These are phyloP conservation scores for Lethrus apterus DNA, from an alignment of 1,140 invertebrate genomes.

Conservation along the genomic window DNA sequence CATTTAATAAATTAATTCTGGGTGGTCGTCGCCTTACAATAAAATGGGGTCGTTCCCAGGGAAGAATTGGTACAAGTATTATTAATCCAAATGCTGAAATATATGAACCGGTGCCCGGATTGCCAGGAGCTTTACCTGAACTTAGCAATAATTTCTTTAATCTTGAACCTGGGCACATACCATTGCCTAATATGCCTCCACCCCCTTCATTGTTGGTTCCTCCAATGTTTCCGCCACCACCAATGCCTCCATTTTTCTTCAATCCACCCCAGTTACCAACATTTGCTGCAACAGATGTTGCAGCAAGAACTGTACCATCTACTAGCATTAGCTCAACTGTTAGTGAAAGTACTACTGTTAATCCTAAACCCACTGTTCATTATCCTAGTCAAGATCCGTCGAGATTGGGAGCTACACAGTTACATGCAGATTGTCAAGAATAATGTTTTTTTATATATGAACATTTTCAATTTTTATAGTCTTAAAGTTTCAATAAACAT, in stretches of 20 bases:
- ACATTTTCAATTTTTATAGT: too few species aligned
- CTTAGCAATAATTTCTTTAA: constrained; percentile 79
- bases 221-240: constrained; percentile 40
- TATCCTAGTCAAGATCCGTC: constrained; percentile 94
- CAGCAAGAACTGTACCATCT: constrained; percentile 35
- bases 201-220: constrained; percentile 52
- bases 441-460: too few species aligned
- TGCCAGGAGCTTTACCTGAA: constrained; percentile 71
- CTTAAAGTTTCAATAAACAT: too few species aligned
- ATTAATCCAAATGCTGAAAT: constrained; percentile 36
- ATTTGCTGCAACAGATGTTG: constrained; percentile 28
- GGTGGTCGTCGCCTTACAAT: constrained; percentile 83
- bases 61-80: constrained; percentile 35
- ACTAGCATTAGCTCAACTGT: constrained; percentile 39
- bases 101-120: constrained; percentile 81
- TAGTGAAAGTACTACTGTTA: constrained; percentile 20
- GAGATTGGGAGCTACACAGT: constrained; percentile 67
- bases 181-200: constrained; percentile 44
- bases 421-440: constrained; percentile 35
- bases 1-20: constrained; percentile 92
- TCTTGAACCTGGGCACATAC: constrained; percentile 51
- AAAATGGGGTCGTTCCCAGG: constrained; percentile 94
- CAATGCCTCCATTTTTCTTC: constrained; percentile 53
- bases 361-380: constrained; percentile 45
- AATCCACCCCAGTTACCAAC: constrained; percentile 51